These are phyloP conservation scores for Cynocephalus volans DNA, from an alignment of 2,113 vertebrate genomes.

Conservation along the genomic window DNA sequence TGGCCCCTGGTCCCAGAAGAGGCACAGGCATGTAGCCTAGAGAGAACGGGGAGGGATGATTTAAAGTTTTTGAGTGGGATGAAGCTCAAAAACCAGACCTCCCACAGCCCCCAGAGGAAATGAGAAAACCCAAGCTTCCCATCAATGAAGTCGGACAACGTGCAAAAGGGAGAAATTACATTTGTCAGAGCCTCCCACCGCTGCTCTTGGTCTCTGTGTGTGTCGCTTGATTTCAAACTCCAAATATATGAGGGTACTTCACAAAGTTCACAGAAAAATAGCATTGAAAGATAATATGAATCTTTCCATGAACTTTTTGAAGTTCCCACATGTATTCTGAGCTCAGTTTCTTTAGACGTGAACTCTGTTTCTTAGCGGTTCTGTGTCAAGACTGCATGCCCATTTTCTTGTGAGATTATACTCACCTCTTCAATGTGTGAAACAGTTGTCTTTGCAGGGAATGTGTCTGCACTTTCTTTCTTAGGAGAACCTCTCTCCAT, in stretches of 20 bases:
- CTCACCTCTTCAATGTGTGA: neutral
- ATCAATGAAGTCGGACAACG: neutral
- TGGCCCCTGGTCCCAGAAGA: neutral
- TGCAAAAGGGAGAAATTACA: neutral
- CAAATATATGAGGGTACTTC: neutral
- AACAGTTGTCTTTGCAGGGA: neutral
- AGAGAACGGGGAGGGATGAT: neutral
- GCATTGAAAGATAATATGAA: too few relatives aligned
- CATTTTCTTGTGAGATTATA: neutral
- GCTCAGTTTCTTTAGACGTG: neutral
- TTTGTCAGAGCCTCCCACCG: neutral
- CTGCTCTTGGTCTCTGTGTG: neutral
- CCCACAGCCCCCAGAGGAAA: neutral
- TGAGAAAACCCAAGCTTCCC: neutral
- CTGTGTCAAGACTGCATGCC: neutral
- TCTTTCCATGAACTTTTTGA: too few relatives aligned
- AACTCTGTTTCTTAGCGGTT: neutral
- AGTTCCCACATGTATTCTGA: neutral
- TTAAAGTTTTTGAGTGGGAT: neutral
- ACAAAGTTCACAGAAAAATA: too few relatives aligned
- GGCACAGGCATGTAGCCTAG: neutral
- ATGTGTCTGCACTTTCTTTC: neutral
- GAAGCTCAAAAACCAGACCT: neutral
- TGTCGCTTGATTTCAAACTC: neutral
- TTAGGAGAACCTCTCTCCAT: slow-evolving; percentile 16